Evolutionary conservation across 1,140 invertebrate genomes (phyloP), one percentile per base, ranked within the genome.

Genomic region (Philotrypesis tridentata): DNA sequence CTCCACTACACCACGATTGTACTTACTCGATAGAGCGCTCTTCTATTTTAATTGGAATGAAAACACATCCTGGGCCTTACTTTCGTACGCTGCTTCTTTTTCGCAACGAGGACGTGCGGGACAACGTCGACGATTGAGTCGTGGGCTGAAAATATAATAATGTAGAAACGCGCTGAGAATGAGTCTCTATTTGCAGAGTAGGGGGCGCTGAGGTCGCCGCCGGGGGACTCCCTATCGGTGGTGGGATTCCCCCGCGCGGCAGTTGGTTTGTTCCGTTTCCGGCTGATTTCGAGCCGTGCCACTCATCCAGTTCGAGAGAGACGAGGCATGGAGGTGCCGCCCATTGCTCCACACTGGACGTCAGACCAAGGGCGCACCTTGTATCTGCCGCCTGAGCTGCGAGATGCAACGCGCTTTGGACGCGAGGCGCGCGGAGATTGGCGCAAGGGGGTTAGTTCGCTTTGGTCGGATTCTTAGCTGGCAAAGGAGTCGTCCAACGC

Each of bases 171-270:
- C n/a, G n/a, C n/a, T n/a, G 40, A 14, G 40, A 43, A 43, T 1
- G 40, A 25, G 60, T 61, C 0, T 61, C 17, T 61, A 61, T 21
- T 7, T 21, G 61, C 2, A 25, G 61, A 3, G 17, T 25, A 17
- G 25, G 61, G 12, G 14, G 25, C 2, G n/a, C n/a, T n/a, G n/a
- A n/a, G 6, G 67, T n/a, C 67, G n/a, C 8, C 33, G 33, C 48
- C 25, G 21, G 40, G 60, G 55, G 60, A 63, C 21, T 63, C 60
- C 33, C 31, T 40, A 29, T 76, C 74, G 74, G 74, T 76, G 74
- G 74, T 76, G 33, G 60, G 60, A 63, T 60, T 55, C 25, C 27
- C 55, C 3, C 7, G 0, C 7, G 25, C 61, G 23, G 8, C 61
- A 29, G 61, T 17, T 27, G 8, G 61, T 33, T 21, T 55, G 17